Evolutionary conservation across 2,888 invertebrate genomes (phyloP), one percentile per base, ranked within the genome.

Genomic region (Thereva nobilitata): DNA sequence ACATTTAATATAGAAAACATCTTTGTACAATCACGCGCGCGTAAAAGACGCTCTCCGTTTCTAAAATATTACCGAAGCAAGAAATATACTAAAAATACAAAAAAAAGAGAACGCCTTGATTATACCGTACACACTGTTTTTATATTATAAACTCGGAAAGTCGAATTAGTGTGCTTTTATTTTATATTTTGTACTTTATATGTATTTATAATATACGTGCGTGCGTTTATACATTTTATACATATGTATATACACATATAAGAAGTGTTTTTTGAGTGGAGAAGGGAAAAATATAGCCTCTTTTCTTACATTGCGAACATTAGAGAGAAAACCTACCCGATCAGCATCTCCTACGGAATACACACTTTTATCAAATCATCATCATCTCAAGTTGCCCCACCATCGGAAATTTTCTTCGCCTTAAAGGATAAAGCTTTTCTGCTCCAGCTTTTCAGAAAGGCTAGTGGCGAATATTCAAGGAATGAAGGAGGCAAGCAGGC

Each of bases 351-450:
- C 12, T 40, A 10, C 49, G 49, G 23, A 37, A 61, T 64, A 64
- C 44, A 64, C 44, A 64, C 53, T 53, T 64, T 49, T 44, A 57
- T 10, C 35, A 10, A 44, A 42, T 57, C 53, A 65, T 57, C 53
- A 65, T 64, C 67, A 69, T 71, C 71, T 71, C 71, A 71, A 71
- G 71, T 64, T 69, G 68, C 71, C 71, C 71, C 71, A 69, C 71
- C 67, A 66, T 37, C n/a, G 49, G 10, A 34, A 12, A 65, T 54
- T 69, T 67, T 69, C 69, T 69, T 69, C 61, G 67, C 67, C 63
- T 69, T 67, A 53, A 37, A 50, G 53, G 42, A 50, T 12, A 52
- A 53, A 41, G 52, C 38, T 45, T 45, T n/a, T n/a, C 34, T 40
- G 3, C n/a, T 5, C 50, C 35, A 12, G 35, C 53, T 50, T 42